Conservation (phyloP, 2,113 vertebrate species). For the Numida meleagris region DNA sequence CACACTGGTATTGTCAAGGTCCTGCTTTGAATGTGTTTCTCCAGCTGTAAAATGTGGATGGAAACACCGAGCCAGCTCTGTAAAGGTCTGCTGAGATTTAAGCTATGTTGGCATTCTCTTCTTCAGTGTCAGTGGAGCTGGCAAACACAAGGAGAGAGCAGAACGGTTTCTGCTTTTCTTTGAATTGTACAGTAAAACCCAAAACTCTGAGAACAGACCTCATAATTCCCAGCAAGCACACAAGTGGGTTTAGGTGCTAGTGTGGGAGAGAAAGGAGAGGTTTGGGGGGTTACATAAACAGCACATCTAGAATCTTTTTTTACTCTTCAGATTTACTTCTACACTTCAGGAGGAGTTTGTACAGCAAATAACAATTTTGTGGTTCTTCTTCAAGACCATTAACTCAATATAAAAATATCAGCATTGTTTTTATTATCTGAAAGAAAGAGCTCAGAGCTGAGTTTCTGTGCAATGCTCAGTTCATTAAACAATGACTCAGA, state of each 20-base stretch:
- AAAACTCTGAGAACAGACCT: conserved; percentile 27
- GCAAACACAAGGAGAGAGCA: neutral
- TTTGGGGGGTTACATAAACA: neutral
- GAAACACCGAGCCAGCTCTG: conserved; percentile 18
- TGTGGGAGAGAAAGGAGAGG: conserved; percentile 20
- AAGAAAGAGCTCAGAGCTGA: conserved; percentile 36
- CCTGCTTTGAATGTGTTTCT: conserved; percentile 46
- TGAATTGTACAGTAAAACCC: conserved; percentile 22
- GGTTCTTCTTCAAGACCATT: conserved; percentile 68
- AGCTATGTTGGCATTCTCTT: conserved; percentile 55
- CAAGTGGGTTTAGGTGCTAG: conserved; percentile 37
- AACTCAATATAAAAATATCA: conserved; percentile 70
- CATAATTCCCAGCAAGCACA: conserved; percentile 28
- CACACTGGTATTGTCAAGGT: conserved; percentile 6
- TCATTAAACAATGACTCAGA: conserved; percentile 74
- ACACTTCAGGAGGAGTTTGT: conserved; percentile 14
- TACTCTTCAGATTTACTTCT: conserved; percentile 39
- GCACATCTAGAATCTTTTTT: conserved; percentile 24
- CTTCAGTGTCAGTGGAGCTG: conserved; percentile 37
- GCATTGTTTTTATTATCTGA: conserved; percentile 69
- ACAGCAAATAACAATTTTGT: conserved; percentile 47
- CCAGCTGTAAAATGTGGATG: conserved; percentile 50
- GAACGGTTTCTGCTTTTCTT: conserved; percentile 34
- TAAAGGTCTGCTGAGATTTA: conserved; percentile 55
- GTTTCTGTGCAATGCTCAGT: conserved; percentile 45